A percentile compares a stretch with the other conserved stretches of the same genome.
phyloP scores from a whole-genome alignment of 2,888 invertebrate genomes.

The Cheilosia vulpina region DNA sequence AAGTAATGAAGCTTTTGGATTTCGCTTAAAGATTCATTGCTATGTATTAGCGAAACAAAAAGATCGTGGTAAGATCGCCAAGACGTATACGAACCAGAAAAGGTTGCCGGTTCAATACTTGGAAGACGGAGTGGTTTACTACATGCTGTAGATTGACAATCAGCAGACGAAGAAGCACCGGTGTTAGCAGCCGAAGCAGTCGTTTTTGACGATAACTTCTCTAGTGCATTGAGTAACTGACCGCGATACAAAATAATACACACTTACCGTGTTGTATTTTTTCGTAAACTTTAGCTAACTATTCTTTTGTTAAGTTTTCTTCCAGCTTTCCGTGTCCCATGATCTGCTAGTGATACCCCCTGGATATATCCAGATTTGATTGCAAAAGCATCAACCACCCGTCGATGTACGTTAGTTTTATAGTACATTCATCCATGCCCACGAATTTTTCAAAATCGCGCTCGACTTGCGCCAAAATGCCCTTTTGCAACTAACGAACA shows the following conservation, averaged over 20 bases:
- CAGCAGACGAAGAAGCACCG: no score
- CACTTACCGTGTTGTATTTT: no score
- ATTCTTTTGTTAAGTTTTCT: neutral
- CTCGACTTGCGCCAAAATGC: neutral
- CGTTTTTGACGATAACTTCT: no score
- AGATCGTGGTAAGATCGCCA: neutral
- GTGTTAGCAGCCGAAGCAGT: no score
- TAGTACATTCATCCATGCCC: neutral
- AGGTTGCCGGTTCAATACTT: neutral
- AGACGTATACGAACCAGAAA: neutral
- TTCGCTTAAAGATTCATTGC: neutral
- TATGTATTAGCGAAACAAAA: neutral
- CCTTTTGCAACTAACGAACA: neutral
- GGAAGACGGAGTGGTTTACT: neutral
- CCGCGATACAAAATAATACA: no score
- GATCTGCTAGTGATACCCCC: neutral
- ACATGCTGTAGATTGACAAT: neutral
- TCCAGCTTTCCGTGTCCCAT: neutral
- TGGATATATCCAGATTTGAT: neutral
- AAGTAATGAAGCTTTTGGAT: conserved; percentile 7
- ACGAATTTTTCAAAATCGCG: neutral
- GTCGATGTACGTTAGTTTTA: neutral
- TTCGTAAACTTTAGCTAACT: neutral
- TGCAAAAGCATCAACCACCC: neutral
- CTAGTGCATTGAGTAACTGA: no score